Conservation (phyloP, 2,797 vertebrate genomes). For the Mormyrus proboscirostris region DNA sequence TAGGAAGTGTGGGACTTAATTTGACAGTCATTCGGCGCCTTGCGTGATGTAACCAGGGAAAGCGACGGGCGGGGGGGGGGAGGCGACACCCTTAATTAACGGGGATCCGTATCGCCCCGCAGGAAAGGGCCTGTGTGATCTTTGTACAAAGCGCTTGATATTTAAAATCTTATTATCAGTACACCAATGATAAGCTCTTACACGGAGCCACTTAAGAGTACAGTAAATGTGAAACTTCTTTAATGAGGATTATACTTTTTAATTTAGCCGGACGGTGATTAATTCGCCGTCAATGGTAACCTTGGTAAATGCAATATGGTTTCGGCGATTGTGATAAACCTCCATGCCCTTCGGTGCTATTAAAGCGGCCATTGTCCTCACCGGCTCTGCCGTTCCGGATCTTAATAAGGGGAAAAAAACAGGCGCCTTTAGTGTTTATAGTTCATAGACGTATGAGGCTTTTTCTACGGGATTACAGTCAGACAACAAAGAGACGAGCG, state of each 20-base stretch:
- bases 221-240: constrained; percentile 41
- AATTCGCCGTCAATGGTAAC: constrained; percentile 46
- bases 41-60: constrained; percentile 23
- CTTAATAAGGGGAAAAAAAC: background rate
- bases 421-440: background rate
- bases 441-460: background rate
- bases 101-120: constrained; percentile 24
- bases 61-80: constrained; percentile 19
- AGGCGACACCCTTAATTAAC: constrained; percentile 32
- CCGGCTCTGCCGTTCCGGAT: background rate
- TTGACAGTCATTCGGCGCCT: constrained; percentile 18
- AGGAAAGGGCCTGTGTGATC: constrained; percentile 32
- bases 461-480: background rate
- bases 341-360: constrained; percentile 28
- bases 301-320: constrained; percentile 40
- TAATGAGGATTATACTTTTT: constrained; percentile 44
- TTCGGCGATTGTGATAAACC: constrained; percentile 37
- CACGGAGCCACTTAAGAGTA: constrained; percentile 39
- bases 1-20: constrained; percentile 13
- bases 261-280: constrained; percentile 43
- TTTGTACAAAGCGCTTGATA: constrained; percentile 33
- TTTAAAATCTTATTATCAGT: constrained; percentile 39
- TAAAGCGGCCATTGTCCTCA: constrained; percentile 29
- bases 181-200: constrained; percentile 34
- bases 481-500: background rate